phyloP scores from a whole-genome alignment of 2,113 vertebrate species.

The Struthio camelus region DNA sequence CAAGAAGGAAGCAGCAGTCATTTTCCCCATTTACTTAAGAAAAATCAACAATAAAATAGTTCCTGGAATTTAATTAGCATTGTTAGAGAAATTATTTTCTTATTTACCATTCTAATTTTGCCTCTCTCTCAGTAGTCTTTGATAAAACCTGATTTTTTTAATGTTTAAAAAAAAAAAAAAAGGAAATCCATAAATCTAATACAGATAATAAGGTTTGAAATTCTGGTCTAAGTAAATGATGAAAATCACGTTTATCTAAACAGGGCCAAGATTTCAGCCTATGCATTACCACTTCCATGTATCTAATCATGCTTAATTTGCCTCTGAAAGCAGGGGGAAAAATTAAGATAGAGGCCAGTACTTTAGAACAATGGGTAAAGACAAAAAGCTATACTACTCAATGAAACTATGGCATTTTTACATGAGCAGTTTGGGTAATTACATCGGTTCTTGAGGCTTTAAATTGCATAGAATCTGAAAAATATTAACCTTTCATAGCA shows the following conservation, averaged over 20 bases:
- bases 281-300: not conserved
- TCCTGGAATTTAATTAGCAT: slow-evolving; percentile 42
- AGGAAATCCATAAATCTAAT: not conserved
- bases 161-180: not conserved
- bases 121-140: slow-evolving; percentile 30
- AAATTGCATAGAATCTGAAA: slow-evolving; percentile 63
- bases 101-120: slow-evolving; percentile 49
- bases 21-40: not conserved
- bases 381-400: not conserved
- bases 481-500: slow-evolving; percentile 55
- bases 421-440: slow-evolving; percentile 21
- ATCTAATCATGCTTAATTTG: not conserved
- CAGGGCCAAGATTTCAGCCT: not conserved
- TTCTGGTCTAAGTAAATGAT: not conserved
- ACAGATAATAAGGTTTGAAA: not conserved
- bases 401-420: slow-evolving; percentile 22
- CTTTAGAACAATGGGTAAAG: not conserved
- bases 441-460: slow-evolving; percentile 32
- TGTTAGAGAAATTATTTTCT: slow-evolving; percentile 10
- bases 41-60: slow-evolving; percentile 12
- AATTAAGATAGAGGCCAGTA: not conserved
- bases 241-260: not conserved
- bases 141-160: not conserved
- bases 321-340: not conserved
- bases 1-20: not conserved